Conservation (phyloP, 2,797 vertebrate genomes). For the Hybognathus amarus region DNA sequence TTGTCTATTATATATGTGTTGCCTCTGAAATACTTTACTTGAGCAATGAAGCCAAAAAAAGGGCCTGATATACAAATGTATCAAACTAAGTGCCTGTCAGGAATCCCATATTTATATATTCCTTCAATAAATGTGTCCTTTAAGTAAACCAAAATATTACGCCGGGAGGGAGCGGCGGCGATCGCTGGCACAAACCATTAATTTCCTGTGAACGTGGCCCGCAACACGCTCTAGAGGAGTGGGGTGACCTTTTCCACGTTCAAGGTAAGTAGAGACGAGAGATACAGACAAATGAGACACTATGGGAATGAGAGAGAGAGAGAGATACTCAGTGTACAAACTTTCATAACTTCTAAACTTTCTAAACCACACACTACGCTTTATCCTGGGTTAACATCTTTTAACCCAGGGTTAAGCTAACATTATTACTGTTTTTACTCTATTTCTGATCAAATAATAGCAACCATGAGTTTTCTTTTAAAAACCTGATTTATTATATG, state of each 20-base stretch:
- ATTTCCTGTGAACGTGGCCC: conserved; percentile 78
- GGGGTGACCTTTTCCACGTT: conserved; percentile 80
- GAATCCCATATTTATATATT: conserved; percentile 52
- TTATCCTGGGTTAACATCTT: background rate
- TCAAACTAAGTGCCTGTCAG: conserved; percentile 58
- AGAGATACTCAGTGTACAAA: background rate
- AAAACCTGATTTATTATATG: background rate
- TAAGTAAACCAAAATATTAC: conserved; percentile 70
- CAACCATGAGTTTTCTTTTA: background rate
- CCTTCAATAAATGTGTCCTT: conserved; percentile 68
- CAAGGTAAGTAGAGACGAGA: conserved; percentile 69
- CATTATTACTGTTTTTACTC: background rate
- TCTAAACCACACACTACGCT: background rate
- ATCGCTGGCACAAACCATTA: conserved; percentile 77
- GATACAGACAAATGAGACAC: conserved; percentile 78
- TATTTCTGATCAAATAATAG: background rate
- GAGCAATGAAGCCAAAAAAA: conserved; percentile 36
- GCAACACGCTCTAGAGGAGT: conserved; percentile 70
- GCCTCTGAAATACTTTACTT: conserved; percentile 24
- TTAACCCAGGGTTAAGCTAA: background rate
- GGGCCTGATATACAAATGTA: conserved; percentile 50
- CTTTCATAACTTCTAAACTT: conserved; percentile 13
- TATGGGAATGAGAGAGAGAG: conserved; percentile 53
- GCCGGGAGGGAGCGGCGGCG: conserved; percentile 64
- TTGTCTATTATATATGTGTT: conserved; percentile 36